Percentiles rank a stretch among this genome's conserved stretches.
phyloP scores from a whole-genome alignment of 2,797 vertebrate species.

The Perodicticus potto region DNA sequence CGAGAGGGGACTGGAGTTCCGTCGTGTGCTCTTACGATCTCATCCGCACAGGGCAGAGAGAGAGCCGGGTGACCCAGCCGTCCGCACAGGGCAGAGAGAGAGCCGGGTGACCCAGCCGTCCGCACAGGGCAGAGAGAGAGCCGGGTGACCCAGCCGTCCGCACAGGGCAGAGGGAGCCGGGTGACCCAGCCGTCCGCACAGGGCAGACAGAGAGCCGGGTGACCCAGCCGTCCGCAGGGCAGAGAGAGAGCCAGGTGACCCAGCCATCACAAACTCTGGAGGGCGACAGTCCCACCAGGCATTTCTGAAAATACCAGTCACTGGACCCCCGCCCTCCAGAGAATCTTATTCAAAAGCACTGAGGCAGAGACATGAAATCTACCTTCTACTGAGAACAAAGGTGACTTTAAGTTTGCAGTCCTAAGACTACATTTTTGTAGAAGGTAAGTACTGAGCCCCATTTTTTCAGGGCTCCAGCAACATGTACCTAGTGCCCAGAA shows the following conservation, averaged over 20 bases:
- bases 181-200: neutral
- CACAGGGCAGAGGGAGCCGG: too few species aligned
- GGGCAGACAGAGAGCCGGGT: too few species aligned
- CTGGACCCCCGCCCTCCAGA: neutral
- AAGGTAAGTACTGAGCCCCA: neutral
- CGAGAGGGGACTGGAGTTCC: too few species aligned
- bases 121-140: too few species aligned
- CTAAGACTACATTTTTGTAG: neutral
- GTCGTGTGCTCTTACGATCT: too few species aligned
- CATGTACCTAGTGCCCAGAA: neutral
- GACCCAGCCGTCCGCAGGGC: neutral
- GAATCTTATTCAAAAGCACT: neutral
- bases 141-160: too few species aligned
- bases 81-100: too few species aligned
- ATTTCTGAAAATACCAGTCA: neutral
- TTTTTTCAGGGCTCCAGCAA: neutral
- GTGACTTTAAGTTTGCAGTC: neutral
- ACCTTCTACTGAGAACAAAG: neutral
- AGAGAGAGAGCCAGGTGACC: rapidly evolving
- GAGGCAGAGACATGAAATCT: neutral
- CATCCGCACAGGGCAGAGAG: neutral
- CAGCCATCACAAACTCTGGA: neutral
- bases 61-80: neutral
- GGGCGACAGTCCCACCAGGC: neutral
- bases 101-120: too few species aligned